phyloP scores from a whole-genome alignment of 2,797 vertebrate species.

The Oryzias sinensis region DNA sequence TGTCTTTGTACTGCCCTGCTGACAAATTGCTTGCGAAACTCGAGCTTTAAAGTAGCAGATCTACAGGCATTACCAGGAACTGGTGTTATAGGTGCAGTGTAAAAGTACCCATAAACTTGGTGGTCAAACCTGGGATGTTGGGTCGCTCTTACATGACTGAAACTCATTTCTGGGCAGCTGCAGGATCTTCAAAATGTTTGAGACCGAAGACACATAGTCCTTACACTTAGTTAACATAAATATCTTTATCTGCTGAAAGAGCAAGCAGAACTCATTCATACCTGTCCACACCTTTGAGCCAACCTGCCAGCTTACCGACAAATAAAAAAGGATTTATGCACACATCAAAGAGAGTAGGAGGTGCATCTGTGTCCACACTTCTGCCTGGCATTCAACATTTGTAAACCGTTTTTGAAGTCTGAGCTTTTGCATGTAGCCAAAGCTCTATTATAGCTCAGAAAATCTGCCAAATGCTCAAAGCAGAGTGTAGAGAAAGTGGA shows the following conservation, averaged over 20 bases:
- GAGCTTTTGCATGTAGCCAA: conserved; percentile 33
- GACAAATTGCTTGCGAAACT: conserved; percentile 6
- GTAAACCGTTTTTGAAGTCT: conserved; percentile 46
- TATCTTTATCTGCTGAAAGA: conserved; percentile 12
- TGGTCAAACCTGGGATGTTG: not conserved
- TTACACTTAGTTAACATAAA: conserved; percentile 2
- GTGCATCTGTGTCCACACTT: conserved; percentile 27
- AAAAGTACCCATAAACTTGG: not conserved
- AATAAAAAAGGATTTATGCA: conserved; percentile 28
- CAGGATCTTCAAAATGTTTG: not conserved
- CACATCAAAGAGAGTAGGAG: conserved; percentile 47
- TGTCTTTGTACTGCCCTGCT: not conserved
- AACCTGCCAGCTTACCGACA: conserved; percentile 22
- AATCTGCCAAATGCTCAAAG: conserved; percentile 38
- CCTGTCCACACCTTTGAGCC: conserved; percentile 36
- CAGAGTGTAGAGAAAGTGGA: conserved; percentile 65
- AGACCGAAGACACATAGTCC: not conserved
- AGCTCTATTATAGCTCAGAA: conserved; percentile 32
- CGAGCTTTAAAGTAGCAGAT: not conserved
- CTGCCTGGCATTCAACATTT: conserved; percentile 30
- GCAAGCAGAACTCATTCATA: conserved; percentile 7
- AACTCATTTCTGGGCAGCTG: not conserved
- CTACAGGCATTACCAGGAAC: not conserved
- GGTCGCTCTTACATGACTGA: not conserved
- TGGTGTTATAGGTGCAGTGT: not conserved